Evolutionary conservation across 1,140 invertebrate genomes (phyloP), one percentile per base, ranked within the genome.

Genomic region (Danaus melanippus): DNA sequence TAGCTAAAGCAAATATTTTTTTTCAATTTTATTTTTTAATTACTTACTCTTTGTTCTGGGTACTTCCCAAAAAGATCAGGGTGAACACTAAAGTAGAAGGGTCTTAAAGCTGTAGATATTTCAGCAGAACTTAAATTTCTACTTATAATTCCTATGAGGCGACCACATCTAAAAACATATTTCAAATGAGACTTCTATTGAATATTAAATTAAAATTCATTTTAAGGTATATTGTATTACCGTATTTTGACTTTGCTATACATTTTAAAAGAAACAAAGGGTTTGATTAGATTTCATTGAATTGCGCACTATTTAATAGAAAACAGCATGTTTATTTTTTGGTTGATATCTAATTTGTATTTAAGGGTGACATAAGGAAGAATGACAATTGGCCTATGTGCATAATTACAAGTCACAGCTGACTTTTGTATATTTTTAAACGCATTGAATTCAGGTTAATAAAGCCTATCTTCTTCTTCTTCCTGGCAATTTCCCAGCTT

Each of bases 11-110:
- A 32, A 15, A 15, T 15, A 15, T 32, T 32, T 32, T 32, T 32
- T 32, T 4, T 4, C 2, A 15, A 1, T 32, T 32, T 32, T 32
- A 32, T 5, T 32, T 32, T 32, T 4, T 2, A 32, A 32, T 32
- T 32, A 47, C 58, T 88, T 86, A 95, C 94, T 74, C 93, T 91
- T 89, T 97, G 94, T 71, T 91, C 91, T 42, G 97, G 97, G 89
- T 94, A 92, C 80, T 95, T 93, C 53, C 94, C 94, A 90, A 98
- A 98, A 42, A 98, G 86, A 87, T 98, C 97, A 10, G 97, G 97
- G 90, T 98, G 97, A 12, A 98, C 96, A 47, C 92, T 92, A 86
- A 98, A 98, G 82, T 97, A 98, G 80, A 98, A 98, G 1, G 96
- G 97, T 60, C 96, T 88, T 10, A 98, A 86, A 0, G 96, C 96